Percentiles rank a stretch among this genome's conserved stretches.
Evolutionary conservation across 2,113 vertebrate species (phyloP).

Genomic region (Rhinichthys klamathensis): DNA sequence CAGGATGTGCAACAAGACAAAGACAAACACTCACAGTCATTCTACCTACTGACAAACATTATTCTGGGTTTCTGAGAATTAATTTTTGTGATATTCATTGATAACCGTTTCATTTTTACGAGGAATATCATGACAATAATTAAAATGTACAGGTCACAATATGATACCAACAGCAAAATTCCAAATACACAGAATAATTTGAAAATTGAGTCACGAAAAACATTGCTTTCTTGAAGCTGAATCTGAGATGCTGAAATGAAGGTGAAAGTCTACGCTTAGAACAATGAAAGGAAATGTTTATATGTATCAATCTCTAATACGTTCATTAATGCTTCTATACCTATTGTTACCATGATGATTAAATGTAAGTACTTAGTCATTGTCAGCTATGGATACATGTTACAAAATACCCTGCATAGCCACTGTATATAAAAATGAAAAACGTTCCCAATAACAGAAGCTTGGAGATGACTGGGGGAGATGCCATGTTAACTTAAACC

Average conservation of each 20-base stretch:
- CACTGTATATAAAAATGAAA: constrained; percentile 36
- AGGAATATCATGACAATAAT: background rate
- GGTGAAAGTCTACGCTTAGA: constrained; percentile 2
- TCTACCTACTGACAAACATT: constrained; percentile 14
- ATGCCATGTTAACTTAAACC: background rate
- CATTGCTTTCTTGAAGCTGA: background rate
- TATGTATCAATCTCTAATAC: background rate
- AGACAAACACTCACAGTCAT: constrained; percentile 4
- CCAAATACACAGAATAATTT: constrained; percentile 4
- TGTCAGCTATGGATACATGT: constrained; percentile 15
- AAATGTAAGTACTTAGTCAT: constrained; percentile 19
- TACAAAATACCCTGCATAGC: constrained; percentile 38
- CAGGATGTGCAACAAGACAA: constrained; percentile 32
- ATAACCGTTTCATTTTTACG: background rate
- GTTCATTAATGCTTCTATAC: background rate
- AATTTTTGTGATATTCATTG: background rate
- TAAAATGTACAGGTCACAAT: constrained; percentile 5
- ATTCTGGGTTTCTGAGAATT: background rate
- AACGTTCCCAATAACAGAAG: constrained; percentile 21
- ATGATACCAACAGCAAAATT: constrained; percentile 41
- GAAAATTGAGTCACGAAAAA: background rate
- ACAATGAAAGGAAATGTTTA: constrained; percentile 21
- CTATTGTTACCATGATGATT: background rate
- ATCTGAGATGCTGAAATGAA: background rate
- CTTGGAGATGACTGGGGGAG: background rate